Evolutionary conservation across 2,888 invertebrate genomes (phyloP).

Genomic region (Meloe dianella): DNA sequence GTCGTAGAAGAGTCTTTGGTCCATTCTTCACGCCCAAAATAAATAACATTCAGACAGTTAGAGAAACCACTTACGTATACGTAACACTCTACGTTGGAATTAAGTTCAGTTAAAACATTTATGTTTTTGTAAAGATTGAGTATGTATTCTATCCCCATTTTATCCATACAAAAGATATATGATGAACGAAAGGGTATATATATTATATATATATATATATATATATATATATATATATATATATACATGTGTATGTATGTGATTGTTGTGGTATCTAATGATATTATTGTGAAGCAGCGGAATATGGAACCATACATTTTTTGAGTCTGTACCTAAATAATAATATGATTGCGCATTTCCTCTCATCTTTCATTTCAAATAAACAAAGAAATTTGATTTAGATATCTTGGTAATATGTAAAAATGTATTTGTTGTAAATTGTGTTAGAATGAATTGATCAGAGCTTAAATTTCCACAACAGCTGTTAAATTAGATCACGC

Average conservation of each 20-base stretch:
- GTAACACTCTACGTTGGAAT: slow-evolving; percentile 12
- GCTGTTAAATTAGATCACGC: slow-evolving; percentile 47
- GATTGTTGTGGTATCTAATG: neutral
- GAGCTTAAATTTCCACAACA: slow-evolving; percentile 46
- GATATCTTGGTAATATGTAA: slow-evolving; percentile 25
- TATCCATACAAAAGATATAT: slow-evolving; percentile 3
- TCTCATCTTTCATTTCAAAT: slow-evolving; percentile 14
- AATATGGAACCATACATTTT: slow-evolving; percentile 18
- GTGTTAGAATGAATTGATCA: slow-evolving; percentile 43
- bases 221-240: no score
- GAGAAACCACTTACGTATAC: slow-evolving; percentile 28
- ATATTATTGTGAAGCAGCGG: slow-evolving; percentile 13
- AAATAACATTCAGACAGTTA: slow-evolving; percentile 30
- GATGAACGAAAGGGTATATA: slow-evolving; percentile 8
- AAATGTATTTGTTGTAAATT: slow-evolving; percentile 21
- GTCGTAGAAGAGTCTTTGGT: slow-evolving; percentile 26
- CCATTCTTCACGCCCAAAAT: slow-evolving; percentile 30
- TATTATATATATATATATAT: no score
- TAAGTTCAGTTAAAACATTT: slow-evolving; percentile 15
- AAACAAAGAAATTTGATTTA: slow-evolving; percentile 31
- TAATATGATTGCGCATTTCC: slow-evolving; percentile 9
- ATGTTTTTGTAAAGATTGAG: slow-evolving; percentile 1
- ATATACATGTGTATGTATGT: neutral
- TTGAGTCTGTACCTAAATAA: no score
- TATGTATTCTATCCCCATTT: neutral